These are phyloP conservation scores for Listrodromus nycthemerus DNA, from an alignment of 2,888 invertebrate species.

Conservation along the genomic window DNA sequence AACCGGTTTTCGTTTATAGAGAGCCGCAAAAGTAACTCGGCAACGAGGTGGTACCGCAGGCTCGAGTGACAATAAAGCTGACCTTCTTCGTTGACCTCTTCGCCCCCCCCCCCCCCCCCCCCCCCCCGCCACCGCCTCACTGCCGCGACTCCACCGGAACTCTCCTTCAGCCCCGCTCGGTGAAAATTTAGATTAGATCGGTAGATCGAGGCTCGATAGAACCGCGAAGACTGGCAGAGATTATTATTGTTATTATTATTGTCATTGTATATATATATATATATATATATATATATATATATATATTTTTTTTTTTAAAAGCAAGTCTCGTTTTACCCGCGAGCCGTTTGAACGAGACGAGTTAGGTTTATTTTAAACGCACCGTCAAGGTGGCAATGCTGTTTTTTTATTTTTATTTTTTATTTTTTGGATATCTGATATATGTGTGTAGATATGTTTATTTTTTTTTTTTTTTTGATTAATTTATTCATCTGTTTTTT, in stretches of 20 bases:
- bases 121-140: too few relatives aligned
- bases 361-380: slow-evolving; percentile 5
- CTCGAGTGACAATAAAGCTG: slow-evolving; percentile 62
- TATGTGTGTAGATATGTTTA: not conserved
- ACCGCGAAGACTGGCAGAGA: slow-evolving; percentile 20
- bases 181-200: slow-evolving; percentile 60
- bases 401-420: not conserved
- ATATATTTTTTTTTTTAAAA: slow-evolving; percentile 11
- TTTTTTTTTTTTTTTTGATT: not conserved
- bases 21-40: slow-evolving; percentile 3
- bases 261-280: not conserved
- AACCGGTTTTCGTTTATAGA: slow-evolving; percentile 61
- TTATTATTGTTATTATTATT: not conserved
- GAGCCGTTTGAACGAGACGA: slow-evolving; percentile 8
- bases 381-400: not conserved
- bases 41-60: slow-evolving; percentile 35
- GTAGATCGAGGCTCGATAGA: slow-evolving; percentile 57
- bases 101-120: not conserved
- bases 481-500: too few relatives aligned
- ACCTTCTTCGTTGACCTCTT: slow-evolving; percentile 53
- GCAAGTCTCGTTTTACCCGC: slow-evolving; percentile 54
- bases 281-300: not conserved
- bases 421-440: not conserved
- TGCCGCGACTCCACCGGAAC: not conserved
- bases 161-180: slow-evolving; percentile 17